Evolutionary conservation across 2,888 invertebrate species (phyloP), one percentile per base, ranked within the genome.

Genomic region (Drosophila engyochracea): DNA sequence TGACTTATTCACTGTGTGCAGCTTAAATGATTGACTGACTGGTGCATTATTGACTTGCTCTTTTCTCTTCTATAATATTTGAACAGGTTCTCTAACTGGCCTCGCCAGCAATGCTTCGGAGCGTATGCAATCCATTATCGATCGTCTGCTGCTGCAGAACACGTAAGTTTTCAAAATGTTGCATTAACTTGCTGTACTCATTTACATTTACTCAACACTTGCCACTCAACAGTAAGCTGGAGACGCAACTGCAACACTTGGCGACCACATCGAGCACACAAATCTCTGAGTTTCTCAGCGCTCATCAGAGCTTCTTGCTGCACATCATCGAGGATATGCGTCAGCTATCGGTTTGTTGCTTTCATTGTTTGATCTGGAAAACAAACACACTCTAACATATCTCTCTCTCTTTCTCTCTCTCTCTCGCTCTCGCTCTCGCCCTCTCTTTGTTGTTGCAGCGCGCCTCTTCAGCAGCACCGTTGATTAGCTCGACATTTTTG

Each of bases 241-340:
- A 93, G 69, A 73, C 75, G 2, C 92, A 93, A 55, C 68, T 93
- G 19, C 81, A 91, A 44, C 71, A 51, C 61, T 69, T 93, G 30
- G 67, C 90, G 25, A 89, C 87, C 10, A 81, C 92, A 4, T 85
- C 92, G 1, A 85, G 85, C 30, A 79, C 89, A 16, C 85, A 93
- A 74, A 91, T 93, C 57, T 85, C 91, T 0, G 79, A 85, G n/a
- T 92, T 93, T 64, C 70, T 93, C 4, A 90, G 85, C 41, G 84
- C 90, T 4, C 93, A 93, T 85, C 91, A 92, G 54, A 70, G 84
- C 31, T 92, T 92, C 65, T 69, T 93, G 16, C 81, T 91, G 47
- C 90, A 91, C 47, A 93, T 93, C 44, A 92, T 93, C 57, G 90
- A 87, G 69, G 92, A 93, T 76, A 91, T 93, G 89, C 90, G 93